These are phyloP conservation scores for Horisme vitalbata DNA, from an alignment of 2,888 invertebrate species.

Conservation along the genomic window DNA sequence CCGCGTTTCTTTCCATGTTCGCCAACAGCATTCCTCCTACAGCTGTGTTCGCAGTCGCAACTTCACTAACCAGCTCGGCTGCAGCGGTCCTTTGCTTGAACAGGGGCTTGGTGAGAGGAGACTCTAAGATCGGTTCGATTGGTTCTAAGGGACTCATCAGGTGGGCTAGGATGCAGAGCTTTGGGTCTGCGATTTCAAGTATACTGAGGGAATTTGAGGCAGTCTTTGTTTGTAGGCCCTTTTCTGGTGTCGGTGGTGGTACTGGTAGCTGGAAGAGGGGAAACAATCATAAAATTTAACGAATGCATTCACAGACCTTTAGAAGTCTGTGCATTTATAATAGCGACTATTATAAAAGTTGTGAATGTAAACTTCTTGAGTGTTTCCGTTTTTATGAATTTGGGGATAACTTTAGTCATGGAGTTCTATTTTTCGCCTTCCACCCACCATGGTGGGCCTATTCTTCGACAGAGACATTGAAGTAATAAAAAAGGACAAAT, in stretches of 20 bases:
- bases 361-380: too few species aligned
- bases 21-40: slow-evolving; percentile 93
- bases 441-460: too few species aligned
- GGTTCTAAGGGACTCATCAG: slow-evolving; percentile 94
- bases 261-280: slow-evolving; percentile 81
- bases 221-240: slow-evolving; percentile 83
- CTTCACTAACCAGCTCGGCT: slow-evolving; percentile 89
- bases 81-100: slow-evolving; percentile 90
- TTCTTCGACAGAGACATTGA: too few species aligned
- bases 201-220: slow-evolving; percentile 87
- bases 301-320: too few species aligned
- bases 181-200: slow-evolving; percentile 93
- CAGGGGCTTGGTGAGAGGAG: slow-evolving; percentile 91
- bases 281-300: too few species aligned
- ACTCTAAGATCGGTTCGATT: slow-evolving; percentile 92
- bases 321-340: too few species aligned
- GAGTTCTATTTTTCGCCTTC: too few species aligned
- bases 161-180: slow-evolving; percentile 93
- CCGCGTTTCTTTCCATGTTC: slow-evolving; percentile 94
- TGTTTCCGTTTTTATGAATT: too few species aligned
- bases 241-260: slow-evolving; percentile 85
- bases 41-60: slow-evolving; percentile 88
- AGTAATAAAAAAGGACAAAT: too few species aligned
- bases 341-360: too few species aligned
- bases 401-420: too few species aligned